A percentile compares a stretch with the other conserved stretches of the same genome.
Evolutionary conservation across 23 tunicate genomes (phyloP).

Genomic region (Ascidia mentula): DNA sequence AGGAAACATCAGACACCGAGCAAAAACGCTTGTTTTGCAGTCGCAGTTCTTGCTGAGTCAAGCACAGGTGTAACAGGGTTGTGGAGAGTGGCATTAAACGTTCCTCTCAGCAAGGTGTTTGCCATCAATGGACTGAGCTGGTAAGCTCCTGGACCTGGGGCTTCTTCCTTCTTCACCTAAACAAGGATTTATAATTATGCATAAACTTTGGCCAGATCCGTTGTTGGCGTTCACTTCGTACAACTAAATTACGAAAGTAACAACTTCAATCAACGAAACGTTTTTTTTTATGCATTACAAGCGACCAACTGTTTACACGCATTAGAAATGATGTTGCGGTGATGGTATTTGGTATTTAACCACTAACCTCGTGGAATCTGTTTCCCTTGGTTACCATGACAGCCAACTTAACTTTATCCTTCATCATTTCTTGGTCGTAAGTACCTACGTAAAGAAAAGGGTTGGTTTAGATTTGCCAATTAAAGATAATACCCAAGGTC

Average conservation of each 20-base stretch:
- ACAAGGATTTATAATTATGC: background rate
- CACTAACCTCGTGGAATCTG: conserved; percentile 54
- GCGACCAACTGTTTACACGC: too few relatives aligned
- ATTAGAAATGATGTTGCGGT: too few relatives aligned
- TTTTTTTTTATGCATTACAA: too few relatives aligned
- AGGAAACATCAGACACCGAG: conserved; percentile 44
- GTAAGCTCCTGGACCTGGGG: conserved; percentile 91
- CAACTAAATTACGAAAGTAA: background rate
- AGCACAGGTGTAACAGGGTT: conserved; percentile 67
- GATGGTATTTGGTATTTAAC: too few relatives aligned
- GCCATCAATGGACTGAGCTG: conserved; percentile 83
- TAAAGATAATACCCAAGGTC: too few relatives aligned
- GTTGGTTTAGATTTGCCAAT: too few relatives aligned
- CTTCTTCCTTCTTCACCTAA: conserved; percentile 58
- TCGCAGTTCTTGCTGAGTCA: conserved; percentile 55
- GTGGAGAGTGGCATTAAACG: conserved; percentile 87
- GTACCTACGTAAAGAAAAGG: conserved; percentile 41
- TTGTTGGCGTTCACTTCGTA: too few relatives aligned
- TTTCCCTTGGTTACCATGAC: conserved; percentile 76
- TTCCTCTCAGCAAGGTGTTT: conserved; percentile 80
- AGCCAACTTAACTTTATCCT: conserved; percentile 68
- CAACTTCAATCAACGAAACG: background rate
- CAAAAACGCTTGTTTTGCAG: conserved; percentile 77
- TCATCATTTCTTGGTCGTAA: conserved; percentile 38
- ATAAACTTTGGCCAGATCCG: background rate